Percentiles rank a stretch among this genome's conserved stretches.
These are phyloP conservation scores for Pygocentrus nattereri DNA, from an alignment of 2,797 vertebrate species.

Conservation along the genomic window DNA sequence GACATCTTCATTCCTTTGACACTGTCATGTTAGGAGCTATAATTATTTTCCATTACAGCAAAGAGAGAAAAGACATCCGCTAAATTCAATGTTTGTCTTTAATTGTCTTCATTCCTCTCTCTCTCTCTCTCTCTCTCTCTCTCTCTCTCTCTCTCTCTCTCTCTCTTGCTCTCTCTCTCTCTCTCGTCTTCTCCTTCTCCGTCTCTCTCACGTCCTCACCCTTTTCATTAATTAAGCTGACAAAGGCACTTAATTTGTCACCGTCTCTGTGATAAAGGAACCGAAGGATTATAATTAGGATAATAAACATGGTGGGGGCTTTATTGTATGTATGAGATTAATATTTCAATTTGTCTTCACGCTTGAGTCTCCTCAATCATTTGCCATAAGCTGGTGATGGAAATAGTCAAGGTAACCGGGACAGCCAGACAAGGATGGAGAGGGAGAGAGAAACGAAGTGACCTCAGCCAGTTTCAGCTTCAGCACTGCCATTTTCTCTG, in stretches of 20 bases:
- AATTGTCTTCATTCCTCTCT: not conserved
- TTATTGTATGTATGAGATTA: slow-evolving; percentile 22
- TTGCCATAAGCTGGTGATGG: slow-evolving; percentile 9
- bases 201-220: slow-evolving; percentile 7
- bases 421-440: not conserved
- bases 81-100: slow-evolving; percentile 39
- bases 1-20: slow-evolving; percentile 34
- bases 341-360: slow-evolving; percentile 29
- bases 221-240: slow-evolving; percentile 43
- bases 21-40: slow-evolving; percentile 58
- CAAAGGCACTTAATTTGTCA: slow-evolving; percentile 4
- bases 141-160: not conserved
- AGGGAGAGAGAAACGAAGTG: not conserved
- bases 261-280: not conserved
- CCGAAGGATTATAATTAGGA: slow-evolving; percentile 19
- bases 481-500: too few relatives aligned
- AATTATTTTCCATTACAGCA: slow-evolving; percentile 67
- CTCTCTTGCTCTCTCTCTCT: not conserved
- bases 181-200: not conserved
- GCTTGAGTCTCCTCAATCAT: slow-evolving; percentile 4
- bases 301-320: not conserved
- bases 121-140: not conserved
- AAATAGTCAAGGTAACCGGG: not conserved
- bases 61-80: slow-evolving; percentile 28
- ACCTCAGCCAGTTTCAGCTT: not conserved